These are phyloP conservation scores for Sebastes paucispinis DNA, from an alignment of 2,797 vertebrate genomes.

Conservation along the genomic window DNA sequence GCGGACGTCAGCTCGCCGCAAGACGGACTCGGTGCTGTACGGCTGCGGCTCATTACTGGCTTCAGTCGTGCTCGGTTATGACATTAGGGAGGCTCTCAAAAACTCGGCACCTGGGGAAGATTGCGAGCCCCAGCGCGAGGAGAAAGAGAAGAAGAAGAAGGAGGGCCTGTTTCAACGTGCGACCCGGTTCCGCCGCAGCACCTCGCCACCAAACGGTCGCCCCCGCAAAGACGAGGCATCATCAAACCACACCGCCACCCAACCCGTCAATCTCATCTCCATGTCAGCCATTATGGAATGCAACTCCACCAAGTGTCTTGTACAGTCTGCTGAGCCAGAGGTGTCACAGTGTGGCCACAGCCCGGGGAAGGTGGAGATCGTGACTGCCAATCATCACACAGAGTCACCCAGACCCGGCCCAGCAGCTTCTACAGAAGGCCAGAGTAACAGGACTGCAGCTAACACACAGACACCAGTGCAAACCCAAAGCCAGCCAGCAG, in stretches of 20 bases:
- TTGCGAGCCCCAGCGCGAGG: slow-evolving; percentile 79
- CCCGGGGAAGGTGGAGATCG: slow-evolving; percentile 26
- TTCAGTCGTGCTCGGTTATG: slow-evolving; percentile 89
- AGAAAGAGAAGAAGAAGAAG: slow-evolving; percentile 88
- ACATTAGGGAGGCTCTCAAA: slow-evolving; percentile 85
- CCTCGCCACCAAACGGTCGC: slow-evolving; percentile 80
- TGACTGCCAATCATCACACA: slow-evolving; percentile 15
- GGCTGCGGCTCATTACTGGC: slow-evolving; percentile 88
- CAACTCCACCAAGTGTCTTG: slow-evolving; percentile 88
- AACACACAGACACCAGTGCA: slow-evolving; percentile 48
- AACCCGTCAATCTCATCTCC: slow-evolving; percentile 83
- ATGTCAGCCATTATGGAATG: slow-evolving; percentile 87
- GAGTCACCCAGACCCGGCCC: slow-evolving; percentile 17
- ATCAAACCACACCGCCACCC: slow-evolving; percentile 44
- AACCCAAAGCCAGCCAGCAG: slow-evolving; percentile 60
- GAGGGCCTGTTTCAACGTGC: slow-evolving; percentile 89
- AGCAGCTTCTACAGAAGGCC: slow-evolving; percentile 21
- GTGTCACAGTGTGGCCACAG: slow-evolving; percentile 34
- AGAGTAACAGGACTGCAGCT: slow-evolving; percentile 25
- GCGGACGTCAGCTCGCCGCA: slow-evolving; percentile 79
- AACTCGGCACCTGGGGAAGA: slow-evolving; percentile 74
- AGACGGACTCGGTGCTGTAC: slow-evolving; percentile 86
- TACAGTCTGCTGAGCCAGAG: slow-evolving; percentile 76
- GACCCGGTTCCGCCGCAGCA: slow-evolving; percentile 86
- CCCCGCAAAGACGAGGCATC: slow-evolving; percentile 80